Evolutionary conservation across 2,797 vertebrate species (phyloP).

Genomic region (Micropoecilia bifurca): DNA sequence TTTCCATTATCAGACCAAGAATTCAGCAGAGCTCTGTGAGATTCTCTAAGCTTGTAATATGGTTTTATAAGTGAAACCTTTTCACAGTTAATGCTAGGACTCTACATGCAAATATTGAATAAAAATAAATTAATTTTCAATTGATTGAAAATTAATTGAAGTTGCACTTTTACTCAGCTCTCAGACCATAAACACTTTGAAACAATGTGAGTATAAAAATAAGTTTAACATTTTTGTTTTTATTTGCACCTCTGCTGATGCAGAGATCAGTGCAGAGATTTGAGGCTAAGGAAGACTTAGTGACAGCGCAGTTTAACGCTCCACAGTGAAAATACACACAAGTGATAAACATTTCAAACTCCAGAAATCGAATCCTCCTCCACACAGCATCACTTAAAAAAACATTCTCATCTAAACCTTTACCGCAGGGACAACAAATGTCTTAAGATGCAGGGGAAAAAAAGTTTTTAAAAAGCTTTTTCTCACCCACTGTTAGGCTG

Average conservation of each 20-base stretch:
- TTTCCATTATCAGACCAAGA: background rate
- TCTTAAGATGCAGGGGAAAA: background rate
- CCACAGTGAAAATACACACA: background rate
- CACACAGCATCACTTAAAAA: background rate
- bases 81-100: background rate
- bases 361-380: background rate
- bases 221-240: background rate
- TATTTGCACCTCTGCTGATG: background rate
- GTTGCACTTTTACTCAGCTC: background rate
- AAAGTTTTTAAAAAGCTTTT: background rate
- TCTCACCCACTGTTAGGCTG: slow-evolving; percentile 79
- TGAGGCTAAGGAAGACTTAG: background rate
- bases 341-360: background rate
- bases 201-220: background rate
- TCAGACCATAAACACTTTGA: background rate
- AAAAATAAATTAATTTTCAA: background rate
- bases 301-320: background rate
- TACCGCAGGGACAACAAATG: background rate
- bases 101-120: background rate
- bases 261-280: background rate
- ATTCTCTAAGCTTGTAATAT: background rate
- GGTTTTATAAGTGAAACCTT: background rate
- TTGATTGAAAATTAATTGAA: background rate
- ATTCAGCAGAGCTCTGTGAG: background rate
- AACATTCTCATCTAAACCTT: background rate